phyloP scores from a whole-genome alignment of 2,113 vertebrate species.

The Anas platyrhynchos region DNA sequence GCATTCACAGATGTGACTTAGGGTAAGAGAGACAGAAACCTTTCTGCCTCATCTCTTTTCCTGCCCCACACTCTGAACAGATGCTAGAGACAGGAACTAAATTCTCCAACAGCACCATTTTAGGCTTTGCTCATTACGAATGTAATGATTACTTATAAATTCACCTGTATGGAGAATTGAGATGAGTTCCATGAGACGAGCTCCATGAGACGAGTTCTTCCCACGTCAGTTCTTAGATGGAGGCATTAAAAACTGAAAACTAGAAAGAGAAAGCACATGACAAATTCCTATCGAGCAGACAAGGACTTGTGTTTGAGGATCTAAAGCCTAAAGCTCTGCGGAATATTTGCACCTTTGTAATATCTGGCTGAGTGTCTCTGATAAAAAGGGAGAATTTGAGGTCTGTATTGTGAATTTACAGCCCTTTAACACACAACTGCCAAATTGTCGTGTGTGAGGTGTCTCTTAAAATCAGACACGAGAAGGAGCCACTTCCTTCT shows the following conservation, averaged over 20 bases:
- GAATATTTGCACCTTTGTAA: not conserved
- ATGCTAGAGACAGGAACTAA: not conserved
- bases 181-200: not conserved
- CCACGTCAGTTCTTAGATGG: not conserved
- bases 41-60: too few relatives aligned
- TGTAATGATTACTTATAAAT: not conserved
- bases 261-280: too few relatives aligned
- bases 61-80: not conserved
- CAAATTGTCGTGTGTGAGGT: accelerated
- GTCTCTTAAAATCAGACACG: not conserved
- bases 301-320: not conserved
- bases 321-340: not conserved
- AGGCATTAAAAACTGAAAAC: not conserved
- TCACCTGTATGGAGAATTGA: not conserved
- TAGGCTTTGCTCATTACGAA: not conserved
- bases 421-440: not conserved
- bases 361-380: not conserved
- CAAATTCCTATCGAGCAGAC: not conserved
- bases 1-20: not conserved
- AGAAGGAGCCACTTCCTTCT: not conserved
- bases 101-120: too few relatives aligned
- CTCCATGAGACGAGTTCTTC: not conserved
- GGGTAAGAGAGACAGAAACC: not conserved
- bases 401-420: accelerated
- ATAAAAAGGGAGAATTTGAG: not conserved